phyloP scores from a whole-genome alignment of 2,797 vertebrate species.

The Arvicola amphibius region DNA sequence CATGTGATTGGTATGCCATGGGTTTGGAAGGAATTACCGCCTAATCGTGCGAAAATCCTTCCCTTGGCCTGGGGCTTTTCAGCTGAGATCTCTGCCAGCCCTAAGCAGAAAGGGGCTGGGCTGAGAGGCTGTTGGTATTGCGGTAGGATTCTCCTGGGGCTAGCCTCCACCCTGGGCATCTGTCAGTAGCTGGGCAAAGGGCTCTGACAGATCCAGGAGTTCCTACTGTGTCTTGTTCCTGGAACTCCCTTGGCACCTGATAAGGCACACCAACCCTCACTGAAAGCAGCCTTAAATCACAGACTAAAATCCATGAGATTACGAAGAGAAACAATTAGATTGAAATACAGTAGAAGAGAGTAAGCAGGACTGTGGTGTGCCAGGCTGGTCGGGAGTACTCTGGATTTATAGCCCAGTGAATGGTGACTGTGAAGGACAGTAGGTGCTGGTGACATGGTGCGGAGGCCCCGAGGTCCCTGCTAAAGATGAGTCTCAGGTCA shows the following conservation, averaged over 20 bases:
- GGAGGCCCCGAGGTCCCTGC: neutral
- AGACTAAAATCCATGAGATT: fast-evolving
- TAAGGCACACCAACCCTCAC: neutral
- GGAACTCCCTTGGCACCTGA: neutral
- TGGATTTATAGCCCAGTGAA: neutral
- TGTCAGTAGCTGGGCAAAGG: fast-evolving
- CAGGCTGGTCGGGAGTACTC: fast-evolving
- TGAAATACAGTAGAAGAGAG: neutral
- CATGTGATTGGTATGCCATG: neutral
- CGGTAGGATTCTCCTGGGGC: neutral
- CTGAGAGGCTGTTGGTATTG: neutral
- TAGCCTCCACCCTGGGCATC: fast-evolving
- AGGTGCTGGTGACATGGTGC: fast-evolving
- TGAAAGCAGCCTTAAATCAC: neutral
- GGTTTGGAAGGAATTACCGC: conserved; percentile 43
- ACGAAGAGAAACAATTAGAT: neutral
- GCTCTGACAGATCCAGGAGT: neutral
- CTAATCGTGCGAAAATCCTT: conserved; percentile 18
- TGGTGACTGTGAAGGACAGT: fast-evolving
- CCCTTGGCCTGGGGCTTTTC: neutral
- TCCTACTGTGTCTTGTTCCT: neutral
- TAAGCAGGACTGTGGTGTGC: neutral
- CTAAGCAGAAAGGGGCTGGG: neutral
- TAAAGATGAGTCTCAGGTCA: fast-evolving
- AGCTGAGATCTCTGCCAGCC: neutral